Evolutionary conservation across 2,113 vertebrate species (phyloP).

Genomic region (Strigops habroptila): DNA sequence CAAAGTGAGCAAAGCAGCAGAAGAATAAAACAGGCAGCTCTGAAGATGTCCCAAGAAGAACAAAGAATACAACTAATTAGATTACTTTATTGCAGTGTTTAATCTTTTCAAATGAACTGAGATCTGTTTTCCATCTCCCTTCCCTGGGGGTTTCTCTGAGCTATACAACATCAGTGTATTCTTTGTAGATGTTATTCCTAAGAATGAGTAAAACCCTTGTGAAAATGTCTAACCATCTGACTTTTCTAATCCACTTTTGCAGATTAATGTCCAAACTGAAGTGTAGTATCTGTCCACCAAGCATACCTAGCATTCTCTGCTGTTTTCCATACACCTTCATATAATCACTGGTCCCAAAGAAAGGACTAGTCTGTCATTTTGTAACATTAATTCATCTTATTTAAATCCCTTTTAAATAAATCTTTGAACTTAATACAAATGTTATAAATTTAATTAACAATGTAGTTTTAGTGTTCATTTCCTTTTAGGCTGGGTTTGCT

Average conservation of each 20-base stretch:
- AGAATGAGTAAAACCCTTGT: neutral
- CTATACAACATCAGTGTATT: neutral
- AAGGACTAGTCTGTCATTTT: constrained; percentile 34
- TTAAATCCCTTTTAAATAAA: constrained; percentile 42
- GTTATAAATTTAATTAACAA: constrained; percentile 47
- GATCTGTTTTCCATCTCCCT: neutral
- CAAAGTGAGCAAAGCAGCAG: neutral
- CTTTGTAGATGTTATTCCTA: neutral
- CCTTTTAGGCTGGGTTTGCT: neutral
- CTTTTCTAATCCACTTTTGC: neutral
- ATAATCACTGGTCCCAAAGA: constrained; percentile 9
- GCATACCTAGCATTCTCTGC: neutral
- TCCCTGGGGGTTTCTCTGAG: neutral
- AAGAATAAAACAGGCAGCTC: neutral
- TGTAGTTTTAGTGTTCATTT: neutral
- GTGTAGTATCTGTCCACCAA: neutral
- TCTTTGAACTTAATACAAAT: constrained; percentile 55
- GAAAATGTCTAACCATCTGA: neutral
- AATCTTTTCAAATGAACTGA: constrained; percentile 1
- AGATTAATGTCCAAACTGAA: neutral
- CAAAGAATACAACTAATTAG: neutral
- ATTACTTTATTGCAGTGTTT: neutral
- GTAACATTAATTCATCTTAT: constrained; percentile 10
- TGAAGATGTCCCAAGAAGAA: neutral
- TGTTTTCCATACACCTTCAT: neutral